These are phyloP conservation scores for Lithobates sylvaticus DNA, from an alignment of 2,797 vertebrate genomes.

Conservation along the genomic window DNA sequence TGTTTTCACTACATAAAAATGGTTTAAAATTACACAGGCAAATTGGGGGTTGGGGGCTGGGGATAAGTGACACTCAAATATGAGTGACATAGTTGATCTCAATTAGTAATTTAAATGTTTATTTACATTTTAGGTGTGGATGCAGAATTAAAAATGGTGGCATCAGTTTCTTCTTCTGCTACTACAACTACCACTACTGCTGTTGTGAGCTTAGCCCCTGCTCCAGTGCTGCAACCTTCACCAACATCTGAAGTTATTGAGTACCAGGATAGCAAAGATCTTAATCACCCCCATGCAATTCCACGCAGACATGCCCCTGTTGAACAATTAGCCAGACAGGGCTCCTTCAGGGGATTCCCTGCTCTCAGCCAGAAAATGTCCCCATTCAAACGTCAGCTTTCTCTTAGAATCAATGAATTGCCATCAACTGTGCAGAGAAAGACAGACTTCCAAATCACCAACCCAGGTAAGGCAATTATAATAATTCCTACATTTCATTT, in stretches of 20 bases:
- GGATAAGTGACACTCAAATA: no score
- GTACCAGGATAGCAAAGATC: constrained; percentile 78
- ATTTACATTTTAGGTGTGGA: constrained; percentile 69
- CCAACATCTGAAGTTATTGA: constrained; percentile 79
- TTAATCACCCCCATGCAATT: constrained; percentile 84
- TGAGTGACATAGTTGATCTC: no score
- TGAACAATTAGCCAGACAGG: constrained; percentile 93
- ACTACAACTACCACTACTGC: constrained; percentile 65
- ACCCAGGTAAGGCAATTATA: constrained; percentile 81
- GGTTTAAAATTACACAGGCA: no score
- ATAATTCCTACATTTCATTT: background rate
- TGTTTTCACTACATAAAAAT: no score
- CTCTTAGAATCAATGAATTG: constrained; percentile 94
- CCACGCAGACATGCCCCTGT: constrained; percentile 92
- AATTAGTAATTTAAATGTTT: background rate
- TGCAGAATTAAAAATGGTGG: constrained; percentile 76
- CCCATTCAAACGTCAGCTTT: constrained; percentile 95
- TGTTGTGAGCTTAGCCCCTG: constrained; percentile 68
- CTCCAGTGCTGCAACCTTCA: constrained; percentile 82
- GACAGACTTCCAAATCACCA: constrained; percentile 93
- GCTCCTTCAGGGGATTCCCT: constrained; percentile 96
- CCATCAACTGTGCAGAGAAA: constrained; percentile 97
- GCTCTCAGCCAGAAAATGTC: constrained; percentile 97
- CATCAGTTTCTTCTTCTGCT: constrained; percentile 59
- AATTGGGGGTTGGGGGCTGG: no score